Evolutionary conservation across 1,140 invertebrate species (phyloP), one percentile per base, ranked within the genome.

Genomic region (Ceratoteleas bidentatus): DNA sequence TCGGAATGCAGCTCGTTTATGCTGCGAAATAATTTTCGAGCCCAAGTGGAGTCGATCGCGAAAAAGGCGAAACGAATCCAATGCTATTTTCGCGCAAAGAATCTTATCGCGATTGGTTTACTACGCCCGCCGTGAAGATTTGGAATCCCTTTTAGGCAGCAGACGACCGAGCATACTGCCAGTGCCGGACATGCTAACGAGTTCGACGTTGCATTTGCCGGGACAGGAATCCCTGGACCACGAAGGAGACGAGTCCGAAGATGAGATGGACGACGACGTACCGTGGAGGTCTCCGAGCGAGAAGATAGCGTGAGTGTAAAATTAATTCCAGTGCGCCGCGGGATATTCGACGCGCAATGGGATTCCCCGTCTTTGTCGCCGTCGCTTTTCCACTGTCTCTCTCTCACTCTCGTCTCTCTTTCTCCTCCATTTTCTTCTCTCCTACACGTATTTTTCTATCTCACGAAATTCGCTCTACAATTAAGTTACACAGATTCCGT

Each of bases 241-340:
- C 75, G 94, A 94, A 38, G 94, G 93, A 0, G 96, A 96, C 75
- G 96, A 96, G 82, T 97, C 96, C 82, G 96, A 97, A 83, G 96
- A 97, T 83, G 96, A 97, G 88, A 93, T 97, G 57, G 96, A 97
- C 38, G 96, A 97, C 84, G 96, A 97, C 72, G 96, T 97, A 24
- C 96, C 96, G 1, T 97, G 96, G 96, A 93, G 96, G 81, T 96
- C 96, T 3, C 96, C 96, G 0, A 96, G 96, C 49, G 96, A 97
- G 89, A 97, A 96, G 90, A 97, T 97, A 86, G 95, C 96, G 95
- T 97, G 94, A 96, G 96, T 93, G 50, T 79, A 54, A 80, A 52
- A 76, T 65, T 60, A 68, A 77, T 77, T 73, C 33, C 36, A 43
- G 6, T 49, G 38, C 62, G 72, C 72, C 47, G 54, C 64, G 49